Conservation (phyloP, 2,888 invertebrate species). For the Tipula confusa region DNA sequence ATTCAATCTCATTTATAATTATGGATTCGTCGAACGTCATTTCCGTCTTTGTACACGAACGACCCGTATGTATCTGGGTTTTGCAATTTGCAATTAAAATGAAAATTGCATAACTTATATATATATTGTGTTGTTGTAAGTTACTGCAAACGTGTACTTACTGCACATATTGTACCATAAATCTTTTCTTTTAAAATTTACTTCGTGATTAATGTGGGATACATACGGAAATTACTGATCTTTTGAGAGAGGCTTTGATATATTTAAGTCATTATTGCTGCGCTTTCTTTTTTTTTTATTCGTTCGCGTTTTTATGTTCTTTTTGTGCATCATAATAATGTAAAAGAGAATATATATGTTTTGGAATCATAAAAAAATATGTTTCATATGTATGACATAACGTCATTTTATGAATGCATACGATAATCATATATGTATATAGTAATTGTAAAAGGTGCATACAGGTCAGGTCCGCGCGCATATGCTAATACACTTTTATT, state of each 20-base stretch:
- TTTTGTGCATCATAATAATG: background rate
- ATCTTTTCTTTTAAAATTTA: background rate
- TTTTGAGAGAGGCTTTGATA: constrained; percentile 9
- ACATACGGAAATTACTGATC: constrained; percentile 20
- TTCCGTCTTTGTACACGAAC: background rate
- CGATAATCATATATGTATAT: too few species aligned
- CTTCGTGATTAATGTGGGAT: constrained; percentile 13
- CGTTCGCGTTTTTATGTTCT: background rate
- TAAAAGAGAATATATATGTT: background rate
- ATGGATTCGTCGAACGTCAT: background rate
- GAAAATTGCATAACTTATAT: background rate
- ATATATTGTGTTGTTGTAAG: background rate
- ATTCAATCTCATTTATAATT: background rate
- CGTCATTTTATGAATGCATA: too few species aligned
- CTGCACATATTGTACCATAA: background rate
- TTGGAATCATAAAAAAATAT: background rate
- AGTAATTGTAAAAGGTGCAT: background rate
- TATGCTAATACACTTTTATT: background rate
- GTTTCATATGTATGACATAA: background rate
- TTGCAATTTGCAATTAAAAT: constrained; percentile 1
- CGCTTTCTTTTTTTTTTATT: constrained; percentile 4
- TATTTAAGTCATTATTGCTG: constrained; percentile 25
- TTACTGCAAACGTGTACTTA: background rate
- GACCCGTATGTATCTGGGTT: background rate
- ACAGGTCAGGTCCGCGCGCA: background rate